Percentiles rank a stretch among this genome's conserved stretches.
Evolutionary conservation across 2,113 vertebrate species (phyloP).

Genomic region (Zapornia atra): DNA sequence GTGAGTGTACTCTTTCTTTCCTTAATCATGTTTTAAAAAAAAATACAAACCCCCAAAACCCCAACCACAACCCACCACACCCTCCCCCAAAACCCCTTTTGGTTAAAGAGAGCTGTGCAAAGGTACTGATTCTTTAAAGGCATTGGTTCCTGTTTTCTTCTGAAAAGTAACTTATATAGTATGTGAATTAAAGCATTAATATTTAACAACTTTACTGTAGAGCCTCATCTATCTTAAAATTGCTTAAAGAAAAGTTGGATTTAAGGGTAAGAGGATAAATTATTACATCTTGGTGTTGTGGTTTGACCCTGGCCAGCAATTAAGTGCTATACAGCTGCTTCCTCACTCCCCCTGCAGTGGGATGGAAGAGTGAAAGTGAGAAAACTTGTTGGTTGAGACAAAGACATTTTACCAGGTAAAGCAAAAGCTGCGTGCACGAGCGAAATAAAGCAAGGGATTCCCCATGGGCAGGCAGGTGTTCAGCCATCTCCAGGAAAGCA

Average conservation of each 20-base stretch:
- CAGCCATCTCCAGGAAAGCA: not conserved
- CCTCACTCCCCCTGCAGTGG: accelerated
- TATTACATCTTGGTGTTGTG: not conserved
- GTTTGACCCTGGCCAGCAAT: not conserved
- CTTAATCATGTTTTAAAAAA: not conserved
- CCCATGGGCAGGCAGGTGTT: not conserved
- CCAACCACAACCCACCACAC: too few relatives aligned
- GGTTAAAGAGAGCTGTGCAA: not conserved
- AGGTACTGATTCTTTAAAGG: not conserved
- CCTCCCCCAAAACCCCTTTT: not conserved
- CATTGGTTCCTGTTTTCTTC: not conserved
- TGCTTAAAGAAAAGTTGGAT: not conserved
- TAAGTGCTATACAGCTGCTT: not conserved
- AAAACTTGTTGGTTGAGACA: not conserved
- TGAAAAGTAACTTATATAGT: not conserved
- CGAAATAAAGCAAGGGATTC: not conserved
- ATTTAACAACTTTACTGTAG: not conserved
- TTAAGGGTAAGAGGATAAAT: not conserved
- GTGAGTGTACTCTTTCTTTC: not conserved
- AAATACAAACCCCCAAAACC: not conserved
- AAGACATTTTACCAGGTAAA: not conserved
- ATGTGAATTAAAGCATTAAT: not conserved
- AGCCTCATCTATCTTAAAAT: not conserved
- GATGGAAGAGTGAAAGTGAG: not conserved
- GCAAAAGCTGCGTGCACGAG: accelerated